Evolutionary conservation across 2,888 invertebrate genomes (phyloP).

Genomic region (Gisinianus flammeolus): DNA sequence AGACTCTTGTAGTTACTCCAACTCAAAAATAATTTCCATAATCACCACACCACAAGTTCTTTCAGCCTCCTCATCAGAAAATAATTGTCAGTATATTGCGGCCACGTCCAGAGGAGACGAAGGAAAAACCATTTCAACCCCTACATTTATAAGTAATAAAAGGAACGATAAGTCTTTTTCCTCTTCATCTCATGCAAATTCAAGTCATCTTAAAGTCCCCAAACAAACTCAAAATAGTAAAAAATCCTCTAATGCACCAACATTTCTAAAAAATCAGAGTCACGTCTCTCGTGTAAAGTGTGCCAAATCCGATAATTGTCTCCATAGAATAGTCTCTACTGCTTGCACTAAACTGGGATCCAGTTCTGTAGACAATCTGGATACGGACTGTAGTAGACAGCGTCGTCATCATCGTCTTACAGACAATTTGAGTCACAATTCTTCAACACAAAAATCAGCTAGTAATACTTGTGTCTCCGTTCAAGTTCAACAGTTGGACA

Average conservation of each 20-base stretch:
- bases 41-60: background rate
- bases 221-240: background rate
- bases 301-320: constrained; percentile 58
- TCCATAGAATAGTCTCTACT: constrained; percentile 52
- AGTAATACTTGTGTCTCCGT: background rate
- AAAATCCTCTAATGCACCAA: background rate
- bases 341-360: constrained; percentile 37
- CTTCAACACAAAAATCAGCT: background rate
- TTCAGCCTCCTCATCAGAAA: constrained; percentile 28
- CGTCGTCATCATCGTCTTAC: background rate
- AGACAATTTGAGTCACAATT: background rate
- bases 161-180: background rate
- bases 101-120: background rate
- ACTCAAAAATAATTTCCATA: constrained; percentile 14
- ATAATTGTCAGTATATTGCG: constrained; percentile 14
- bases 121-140: background rate
- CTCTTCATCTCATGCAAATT: background rate
- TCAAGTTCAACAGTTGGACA: constrained; percentile 17
- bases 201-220: constrained; percentile 6
- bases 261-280: background rate
- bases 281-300: constrained; percentile 33
- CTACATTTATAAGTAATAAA: too few relatives aligned
- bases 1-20: constrained; percentile 23
- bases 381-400: constrained; percentile 8
- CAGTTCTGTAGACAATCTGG: constrained; percentile 44